Conservation (phyloP, 23 tunicate species). For the Ascidia mentula region DNA sequence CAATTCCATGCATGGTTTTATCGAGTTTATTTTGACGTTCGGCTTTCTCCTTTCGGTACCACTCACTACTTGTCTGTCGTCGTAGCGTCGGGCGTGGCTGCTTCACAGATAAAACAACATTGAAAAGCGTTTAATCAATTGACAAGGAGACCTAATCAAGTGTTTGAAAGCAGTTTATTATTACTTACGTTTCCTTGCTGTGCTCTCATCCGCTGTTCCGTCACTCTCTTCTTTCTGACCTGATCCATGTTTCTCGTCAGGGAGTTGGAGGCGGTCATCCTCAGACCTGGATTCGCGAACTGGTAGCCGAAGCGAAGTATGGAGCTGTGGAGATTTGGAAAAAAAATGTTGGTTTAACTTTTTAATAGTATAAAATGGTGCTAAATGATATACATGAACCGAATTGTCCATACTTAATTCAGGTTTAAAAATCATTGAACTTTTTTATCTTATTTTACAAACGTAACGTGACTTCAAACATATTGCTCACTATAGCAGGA, state of each 20-base stretch:
- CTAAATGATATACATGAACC: no score
- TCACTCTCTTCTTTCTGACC: constrained; percentile 82
- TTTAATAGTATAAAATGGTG: no score
- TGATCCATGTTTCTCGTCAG: constrained; percentile 85
- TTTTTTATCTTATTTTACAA: no score
- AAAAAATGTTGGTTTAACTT: no score
- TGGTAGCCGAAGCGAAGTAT: constrained; percentile 89
- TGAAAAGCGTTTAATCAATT: background rate
- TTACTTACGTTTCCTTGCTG: constrained; percentile 41
- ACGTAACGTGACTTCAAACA: no score
- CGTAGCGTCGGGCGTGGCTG: constrained; percentile 51
- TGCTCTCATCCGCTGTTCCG: constrained; percentile 60
- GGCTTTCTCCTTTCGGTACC: constrained; percentile 70
- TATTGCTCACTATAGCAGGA: no score
- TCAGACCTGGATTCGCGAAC: constrained; percentile 91
- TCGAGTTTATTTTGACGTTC: constrained; percentile 24
- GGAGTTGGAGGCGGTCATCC: constrained; percentile 81
- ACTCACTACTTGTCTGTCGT: constrained; percentile 70
- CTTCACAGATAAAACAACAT: constrained; percentile 11
- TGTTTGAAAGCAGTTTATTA: background rate
- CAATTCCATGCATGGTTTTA: constrained; percentile 27
- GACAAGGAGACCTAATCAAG: background rate
- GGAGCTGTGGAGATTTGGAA: constrained; percentile 45
- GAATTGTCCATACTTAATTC: no score
- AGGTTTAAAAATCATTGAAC: no score